Base-by-base conservation (phyloP, 2,113 vertebrate species). In the Dendrocopos noguchii region DNA sequence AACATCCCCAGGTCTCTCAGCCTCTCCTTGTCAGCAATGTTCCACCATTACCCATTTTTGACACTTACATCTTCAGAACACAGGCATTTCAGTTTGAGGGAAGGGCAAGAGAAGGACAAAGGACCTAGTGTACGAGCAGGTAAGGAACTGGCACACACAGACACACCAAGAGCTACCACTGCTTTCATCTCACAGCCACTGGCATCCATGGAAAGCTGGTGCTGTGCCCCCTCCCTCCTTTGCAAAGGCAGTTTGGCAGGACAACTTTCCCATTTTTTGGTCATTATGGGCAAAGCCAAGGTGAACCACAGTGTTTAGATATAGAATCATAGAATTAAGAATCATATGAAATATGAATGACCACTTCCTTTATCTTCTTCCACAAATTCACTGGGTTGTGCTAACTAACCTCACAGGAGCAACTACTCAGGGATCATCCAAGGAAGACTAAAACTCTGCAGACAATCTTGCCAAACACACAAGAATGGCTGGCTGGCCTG, bases 161-260 rank as follows among this genome's bases (percentile, higher is more conserved):
- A 50, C 11, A 6, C 47, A 50, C 47, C 47, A 50, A 50, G 21
- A 50, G 20, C 47, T 21, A 55, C 25, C 52, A 55, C 25, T 27
- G 5, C 18, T 2, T 6, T 7, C 22, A 5, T 1, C 9, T 9
- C 33, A 57, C 42, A 14, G 1, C 42, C 3, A 4, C 1, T 1
- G 22, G 52, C 3, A 34, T 3, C 22, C 4, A 4, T 0, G 6
- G 46, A 12, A 9, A 22, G 34, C 1, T 13, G 39, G 42, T 8
- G 5, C 87, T 12, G 1, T 4, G 60, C 27, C 20, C 20, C 25
- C 29, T 19, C 29, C 29, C 20, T 16, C 36, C 3, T 24, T 16
- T 7, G 18, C 60, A 12, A 28, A 44, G n/a, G 29, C 31, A 17
- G 0, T 36, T 72, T 27, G 17, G 27, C 22, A 52, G 55, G n/a